A percentile compares a stretch with the other conserved stretches of the same genome.
Conservation (phyloP, 2,888 invertebrate species). For the Watsonalla binaria region DNA sequence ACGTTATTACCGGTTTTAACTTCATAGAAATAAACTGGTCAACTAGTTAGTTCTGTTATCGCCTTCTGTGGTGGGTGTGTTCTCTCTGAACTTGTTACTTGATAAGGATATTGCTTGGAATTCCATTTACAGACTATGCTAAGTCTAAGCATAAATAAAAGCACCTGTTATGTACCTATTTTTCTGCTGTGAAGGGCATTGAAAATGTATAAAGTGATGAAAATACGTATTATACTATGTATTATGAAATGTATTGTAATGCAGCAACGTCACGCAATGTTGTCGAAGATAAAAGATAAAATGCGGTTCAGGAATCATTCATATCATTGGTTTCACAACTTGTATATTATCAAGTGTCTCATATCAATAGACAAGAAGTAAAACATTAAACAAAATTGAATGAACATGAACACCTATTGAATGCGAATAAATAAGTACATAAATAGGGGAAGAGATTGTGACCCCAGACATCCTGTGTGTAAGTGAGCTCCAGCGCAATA, state of each 20-base stretch:
- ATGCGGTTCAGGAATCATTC: conserved; percentile 22
- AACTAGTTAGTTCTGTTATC: not conserved
- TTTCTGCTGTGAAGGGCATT: no score
- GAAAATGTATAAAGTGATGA: no score
- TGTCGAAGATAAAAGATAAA: conserved; percentile 35
- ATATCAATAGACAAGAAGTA: conserved; percentile 6
- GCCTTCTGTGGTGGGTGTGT: not conserved
- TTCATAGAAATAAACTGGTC: not conserved
- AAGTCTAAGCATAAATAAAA: no score
- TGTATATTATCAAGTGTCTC: not conserved
- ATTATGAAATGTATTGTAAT: not conserved
- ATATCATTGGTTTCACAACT: conserved; percentile 22
- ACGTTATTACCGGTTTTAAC: not conserved
- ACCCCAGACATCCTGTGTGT: conserved; percentile 48
- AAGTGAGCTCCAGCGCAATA: conserved; percentile 24
- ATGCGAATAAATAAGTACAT: conserved; percentile 26
- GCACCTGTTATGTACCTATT: no score
- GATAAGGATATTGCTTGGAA: not conserved
- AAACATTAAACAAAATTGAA: conserved; percentile 11
- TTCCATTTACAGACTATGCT: not conserved
- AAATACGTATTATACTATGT: no score
- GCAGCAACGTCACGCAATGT: conserved; percentile 14
- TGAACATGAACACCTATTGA: conserved; percentile 5
- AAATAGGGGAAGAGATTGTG: conserved; percentile 41
- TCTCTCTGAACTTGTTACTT: not conserved